phyloP scores from a whole-genome alignment of 2,113 vertebrate species.

The Columba janthina region DNA sequence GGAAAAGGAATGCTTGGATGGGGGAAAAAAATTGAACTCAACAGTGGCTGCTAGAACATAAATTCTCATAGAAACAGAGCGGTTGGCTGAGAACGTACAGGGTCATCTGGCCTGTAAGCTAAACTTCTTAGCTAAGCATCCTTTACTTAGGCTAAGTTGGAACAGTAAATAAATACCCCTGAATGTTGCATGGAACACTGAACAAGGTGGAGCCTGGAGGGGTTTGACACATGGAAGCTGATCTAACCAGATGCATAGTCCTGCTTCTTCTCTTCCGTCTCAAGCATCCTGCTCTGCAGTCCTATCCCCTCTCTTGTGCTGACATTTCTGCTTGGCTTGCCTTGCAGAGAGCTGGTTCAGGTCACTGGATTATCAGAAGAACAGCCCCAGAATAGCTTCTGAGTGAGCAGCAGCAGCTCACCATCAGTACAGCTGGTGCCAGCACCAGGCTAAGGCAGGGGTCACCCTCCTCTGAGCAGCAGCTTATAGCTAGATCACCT shows the following conservation, averaged over 20 bases:
- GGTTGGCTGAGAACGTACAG: not conserved
- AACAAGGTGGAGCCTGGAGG: not conserved
- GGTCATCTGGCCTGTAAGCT: constrained; percentile 1
- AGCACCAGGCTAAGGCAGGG: not conserved
- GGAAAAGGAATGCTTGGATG: not conserved
- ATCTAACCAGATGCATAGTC: not conserved
- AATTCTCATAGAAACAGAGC: not conserved
- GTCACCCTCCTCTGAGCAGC: not conserved
- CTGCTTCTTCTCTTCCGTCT: not conserved
- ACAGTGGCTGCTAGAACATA: not conserved
- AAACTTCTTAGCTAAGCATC: not conserved
- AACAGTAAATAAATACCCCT: not conserved
- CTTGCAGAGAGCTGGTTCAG: not conserved
- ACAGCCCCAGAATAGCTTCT: not conserved
- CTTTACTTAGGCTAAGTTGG: not conserved
- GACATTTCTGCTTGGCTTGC: not conserved
- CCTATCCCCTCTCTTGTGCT: not conserved
- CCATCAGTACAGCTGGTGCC: not conserved
- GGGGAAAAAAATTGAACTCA: not conserved
- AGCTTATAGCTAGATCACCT: not conserved
- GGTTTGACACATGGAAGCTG: not conserved
- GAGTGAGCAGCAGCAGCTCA: not conserved
- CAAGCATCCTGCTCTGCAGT: not conserved
- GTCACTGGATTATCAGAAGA: not conserved
- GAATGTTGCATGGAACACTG: not conserved